Conservation (phyloP, 1,140 invertebrate genomes). For the Caenorhabditis briggsae region DNA sequence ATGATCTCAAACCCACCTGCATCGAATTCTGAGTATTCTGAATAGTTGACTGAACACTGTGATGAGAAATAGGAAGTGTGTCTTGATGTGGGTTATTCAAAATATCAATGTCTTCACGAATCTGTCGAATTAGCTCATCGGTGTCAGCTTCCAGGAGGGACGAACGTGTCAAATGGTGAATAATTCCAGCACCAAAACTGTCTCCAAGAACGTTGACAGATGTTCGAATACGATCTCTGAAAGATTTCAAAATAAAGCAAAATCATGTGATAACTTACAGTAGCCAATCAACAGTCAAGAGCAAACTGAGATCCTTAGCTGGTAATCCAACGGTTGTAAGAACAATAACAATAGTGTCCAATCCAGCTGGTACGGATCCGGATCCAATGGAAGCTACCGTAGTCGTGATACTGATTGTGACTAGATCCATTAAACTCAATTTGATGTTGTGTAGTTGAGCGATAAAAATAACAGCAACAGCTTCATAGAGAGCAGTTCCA, state of each 20-base stretch:
- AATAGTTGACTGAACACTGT: slow-evolving; percentile 48
- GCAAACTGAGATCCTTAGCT: slow-evolving; percentile 89
- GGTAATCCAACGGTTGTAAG: slow-evolving; percentile 92
- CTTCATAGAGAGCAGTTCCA: slow-evolving; percentile 81
- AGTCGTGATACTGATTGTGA: slow-evolving; percentile 91
- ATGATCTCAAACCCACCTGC: background rate
- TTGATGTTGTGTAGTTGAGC: slow-evolving; percentile 82
- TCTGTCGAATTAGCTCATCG: slow-evolving; percentile 65
- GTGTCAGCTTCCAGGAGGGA: slow-evolving; percentile 82
- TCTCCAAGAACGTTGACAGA: slow-evolving; percentile 96
- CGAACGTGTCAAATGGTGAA: slow-evolving; percentile 88
- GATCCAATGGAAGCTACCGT: slow-evolving; percentile 96
- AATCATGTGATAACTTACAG: slow-evolving; percentile 83
- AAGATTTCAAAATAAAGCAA: slow-evolving; percentile 73
- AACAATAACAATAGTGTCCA: slow-evolving; percentile 98
- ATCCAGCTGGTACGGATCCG: slow-evolving; percentile 93
- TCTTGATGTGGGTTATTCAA: slow-evolving; percentile 35
- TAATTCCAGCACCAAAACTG: slow-evolving; percentile 91
- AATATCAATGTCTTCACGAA: slow-evolving; percentile 64
- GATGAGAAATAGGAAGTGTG: slow-evolving; percentile 41
- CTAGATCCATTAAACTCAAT: slow-evolving; percentile 80
- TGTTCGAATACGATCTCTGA: slow-evolving; percentile 93
- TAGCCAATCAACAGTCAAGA: slow-evolving; percentile 96
- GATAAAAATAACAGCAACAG: slow-evolving; percentile 80
- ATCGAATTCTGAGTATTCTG: slow-evolving; percentile 28